Percentiles rank a stretch among this genome's conserved stretches.
phyloP scores from a whole-genome alignment of 1,140 invertebrate species.

The Drosophila sproati region DNA sequence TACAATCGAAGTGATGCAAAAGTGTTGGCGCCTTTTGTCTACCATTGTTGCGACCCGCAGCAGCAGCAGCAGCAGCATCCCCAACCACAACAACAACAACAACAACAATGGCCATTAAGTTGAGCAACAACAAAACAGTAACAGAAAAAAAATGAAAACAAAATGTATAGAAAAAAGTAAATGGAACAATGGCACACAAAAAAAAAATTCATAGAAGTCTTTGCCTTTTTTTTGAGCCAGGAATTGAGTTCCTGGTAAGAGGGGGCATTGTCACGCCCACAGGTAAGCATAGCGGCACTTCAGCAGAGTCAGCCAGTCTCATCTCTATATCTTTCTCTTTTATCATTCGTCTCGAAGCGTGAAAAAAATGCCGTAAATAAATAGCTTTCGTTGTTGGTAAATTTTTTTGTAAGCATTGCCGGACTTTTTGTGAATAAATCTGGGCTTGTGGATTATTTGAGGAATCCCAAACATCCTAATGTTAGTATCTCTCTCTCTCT shows the following conservation, averaged over 20 bases:
- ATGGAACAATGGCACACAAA: constrained; percentile 44
- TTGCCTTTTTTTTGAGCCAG: not conserved
- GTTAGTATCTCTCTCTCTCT: no score
- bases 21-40: constrained; percentile 69
- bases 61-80: constrained; percentile 34
- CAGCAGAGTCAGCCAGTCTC: not conserved
- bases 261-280: constrained; percentile 35
- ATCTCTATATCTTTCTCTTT: not conserved
- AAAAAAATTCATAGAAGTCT: constrained; percentile 39
- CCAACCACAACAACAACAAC: constrained; percentile 36
- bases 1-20: constrained; percentile 78
- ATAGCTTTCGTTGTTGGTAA: constrained; percentile 41
- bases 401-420: constrained; percentile 34
- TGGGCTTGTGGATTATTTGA: no score
- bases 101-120: constrained; percentile 56
- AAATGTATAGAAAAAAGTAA: constrained; percentile 10
- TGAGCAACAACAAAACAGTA: constrained; percentile 45
- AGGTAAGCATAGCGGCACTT: constrained; percentile 37
- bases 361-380: constrained; percentile 60
- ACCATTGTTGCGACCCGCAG: constrained; percentile 52
- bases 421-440: not conserved
- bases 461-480: no score
- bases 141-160: constrained; percentile 28
- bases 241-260: not conserved
- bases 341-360: constrained; percentile 24